These are phyloP conservation scores for Dolichallabes microphthalmus DNA, from an alignment of 2,113 vertebrate genomes.

Conservation along the genomic window DNA sequence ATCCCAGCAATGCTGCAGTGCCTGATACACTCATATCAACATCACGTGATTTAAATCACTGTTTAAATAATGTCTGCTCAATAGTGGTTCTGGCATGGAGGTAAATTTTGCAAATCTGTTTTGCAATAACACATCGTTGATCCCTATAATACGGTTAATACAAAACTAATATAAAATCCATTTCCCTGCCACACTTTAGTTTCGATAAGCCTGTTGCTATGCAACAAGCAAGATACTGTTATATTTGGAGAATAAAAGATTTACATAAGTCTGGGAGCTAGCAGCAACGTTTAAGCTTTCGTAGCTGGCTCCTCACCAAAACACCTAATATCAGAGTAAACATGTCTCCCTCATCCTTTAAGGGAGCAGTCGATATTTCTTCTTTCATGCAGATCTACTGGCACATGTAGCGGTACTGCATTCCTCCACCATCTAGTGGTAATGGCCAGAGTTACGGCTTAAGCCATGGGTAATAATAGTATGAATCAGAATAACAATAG, in stretches of 20 bases:
- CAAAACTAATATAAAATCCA: not conserved
- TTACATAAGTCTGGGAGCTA: not conserved
- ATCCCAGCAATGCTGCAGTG: not conserved
- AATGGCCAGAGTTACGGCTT: not conserved
- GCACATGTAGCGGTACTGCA: not conserved
- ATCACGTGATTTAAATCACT: not conserved
- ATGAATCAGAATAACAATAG: not conserved
- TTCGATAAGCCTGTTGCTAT: not conserved
- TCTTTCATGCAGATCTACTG: not conserved
- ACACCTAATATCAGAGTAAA: not conserved
- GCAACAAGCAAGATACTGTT: not conserved
- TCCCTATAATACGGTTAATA: not conserved
- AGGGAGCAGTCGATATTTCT: not conserved
- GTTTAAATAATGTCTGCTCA: not conserved
- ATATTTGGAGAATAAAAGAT: not conserved
- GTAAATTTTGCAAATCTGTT: not conserved
- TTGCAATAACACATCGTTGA: not conserved
- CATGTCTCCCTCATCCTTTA: not conserved
- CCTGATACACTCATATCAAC: not conserved
- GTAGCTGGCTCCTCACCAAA: not conserved
- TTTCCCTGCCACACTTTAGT: not conserved
- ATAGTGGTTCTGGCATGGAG: not conserved
- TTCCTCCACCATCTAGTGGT: constrained; percentile 9
- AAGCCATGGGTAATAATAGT: not conserved
- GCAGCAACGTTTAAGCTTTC: not conserved